Base-by-base conservation (phyloP, 2,113 vertebrate species). In the Scartelaos histophorus region DNA sequence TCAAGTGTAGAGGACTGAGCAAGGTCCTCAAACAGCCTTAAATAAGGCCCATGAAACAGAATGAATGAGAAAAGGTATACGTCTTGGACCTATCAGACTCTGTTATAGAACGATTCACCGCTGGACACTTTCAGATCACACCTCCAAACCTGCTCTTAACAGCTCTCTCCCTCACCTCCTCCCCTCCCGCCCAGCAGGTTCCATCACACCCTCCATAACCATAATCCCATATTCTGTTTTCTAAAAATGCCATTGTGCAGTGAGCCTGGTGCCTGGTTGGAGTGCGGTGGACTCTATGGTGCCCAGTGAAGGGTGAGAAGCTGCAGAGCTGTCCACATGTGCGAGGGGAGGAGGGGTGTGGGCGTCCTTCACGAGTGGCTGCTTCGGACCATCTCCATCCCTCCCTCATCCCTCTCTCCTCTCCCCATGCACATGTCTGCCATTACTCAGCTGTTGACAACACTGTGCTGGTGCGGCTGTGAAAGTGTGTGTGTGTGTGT, bases 341-440 rank as follows among this genome's bases (percentile, higher is more conserved):
- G 93, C 93, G 17, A 4, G 47, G 16, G 46, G 15, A 12, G 43
- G 43, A 13, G 12, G 47, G 13, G 13, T 1, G 47, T 16, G 87
- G 3, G 89, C 84, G 94, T 94, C 96, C 96, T 98, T 99, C 96
- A 98, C 86, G 79, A 95, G 89, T 95, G 95, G 76, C 93, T 95
- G 95, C 94, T 80, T 92, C 85, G 91, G 90, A 92, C 85, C 85
- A 94, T 94, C 85, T 64, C 67, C 78, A 86, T 75, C 78, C 76
- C 70, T 76, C 86, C 80, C 67, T 76, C 60, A 78, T 76, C 66
- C 70, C 75, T 81, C 78, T 76, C 82, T 70, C 78, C 62, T 80
- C 81, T 82, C 86, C 87, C 75, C 38, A 10, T 43, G 38, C 38
- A 43, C 38, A 43, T 71, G 46, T 79, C 69, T 80, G 77, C 87